phyloP scores from a whole-genome alignment of 1,140 invertebrate genomes.

The Drosophila bipectinata region DNA sequence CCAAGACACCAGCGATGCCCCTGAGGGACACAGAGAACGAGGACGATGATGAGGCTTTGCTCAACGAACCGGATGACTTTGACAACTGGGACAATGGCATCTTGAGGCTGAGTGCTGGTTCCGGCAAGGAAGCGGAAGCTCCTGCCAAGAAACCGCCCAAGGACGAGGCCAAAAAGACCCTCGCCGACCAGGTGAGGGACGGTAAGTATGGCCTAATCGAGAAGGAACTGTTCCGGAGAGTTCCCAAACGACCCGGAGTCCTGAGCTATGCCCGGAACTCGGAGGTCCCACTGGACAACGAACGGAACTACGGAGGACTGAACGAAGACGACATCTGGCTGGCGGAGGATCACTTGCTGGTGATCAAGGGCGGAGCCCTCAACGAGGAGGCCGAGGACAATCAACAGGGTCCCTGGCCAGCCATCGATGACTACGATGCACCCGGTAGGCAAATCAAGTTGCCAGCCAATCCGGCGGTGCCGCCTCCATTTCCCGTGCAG shows the following conservation, averaged over 20 bases:
- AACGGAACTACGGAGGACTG: conserved; percentile 91
- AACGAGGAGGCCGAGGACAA: conserved; percentile 74
- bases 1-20: not conserved
- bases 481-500: conserved; percentile 95
- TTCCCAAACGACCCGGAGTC: conserved; percentile 90
- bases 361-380: conserved; percentile 89
- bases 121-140: conserved; percentile 85
- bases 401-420: conserved; percentile 86
- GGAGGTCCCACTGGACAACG: conserved; percentile 91
- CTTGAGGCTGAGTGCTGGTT: conserved; percentile 87
- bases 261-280: conserved; percentile 91
- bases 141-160: conserved; percentile 84
- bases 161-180: conserved; percentile 91
- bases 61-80: conserved; percentile 78
- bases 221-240: conserved; percentile 90
- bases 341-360: conserved; percentile 93
- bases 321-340: conserved; percentile 94
- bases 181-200: conserved; percentile 93
- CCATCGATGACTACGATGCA: conserved; percentile 92
- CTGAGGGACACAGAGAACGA: conserved; percentile 10
- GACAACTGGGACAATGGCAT: conserved; percentile 88
- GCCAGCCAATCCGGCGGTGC: conserved; percentile 89
- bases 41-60: conserved; percentile 80
- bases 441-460: conserved; percentile 92
- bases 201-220: conserved; percentile 95